phyloP scores from a whole-genome alignment of 2,888 invertebrate genomes.

The Baronia brevicornis region DNA sequence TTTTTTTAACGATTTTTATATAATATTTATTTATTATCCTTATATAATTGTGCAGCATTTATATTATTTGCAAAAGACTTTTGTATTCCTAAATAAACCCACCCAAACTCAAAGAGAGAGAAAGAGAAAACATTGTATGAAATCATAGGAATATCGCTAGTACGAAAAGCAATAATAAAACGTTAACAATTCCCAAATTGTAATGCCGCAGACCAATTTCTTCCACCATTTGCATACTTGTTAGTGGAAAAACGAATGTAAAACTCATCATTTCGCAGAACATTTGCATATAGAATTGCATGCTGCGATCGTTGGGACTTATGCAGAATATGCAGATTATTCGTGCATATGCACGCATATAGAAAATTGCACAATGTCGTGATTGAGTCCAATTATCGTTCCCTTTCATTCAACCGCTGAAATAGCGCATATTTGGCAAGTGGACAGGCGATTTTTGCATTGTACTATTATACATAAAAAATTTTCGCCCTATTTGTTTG shows the following conservation, averaged over 20 bases:
- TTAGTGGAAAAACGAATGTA: slow-evolving; percentile 13
- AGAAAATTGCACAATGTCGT: too few species aligned
- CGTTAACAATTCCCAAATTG: slow-evolving; percentile 8
- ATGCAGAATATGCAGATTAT: too few species aligned
- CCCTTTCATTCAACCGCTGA: too few species aligned
- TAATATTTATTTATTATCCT: not conserved
- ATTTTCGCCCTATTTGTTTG: too few species aligned
- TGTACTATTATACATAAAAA: too few species aligned
- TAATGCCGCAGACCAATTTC: slow-evolving; percentile 11
- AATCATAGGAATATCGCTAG: too few species aligned
- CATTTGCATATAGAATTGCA: slow-evolving; percentile 12
- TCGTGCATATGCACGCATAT: too few species aligned
- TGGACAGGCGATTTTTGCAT: too few species aligned
- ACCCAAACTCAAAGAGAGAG: slow-evolving; percentile 1
- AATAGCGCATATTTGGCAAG: too few species aligned
- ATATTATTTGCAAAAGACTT: slow-evolving; percentile 1
- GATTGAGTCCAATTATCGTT: too few species aligned
- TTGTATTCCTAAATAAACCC: too few species aligned
- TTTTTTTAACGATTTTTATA: not conserved
- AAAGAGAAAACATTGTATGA: slow-evolving; percentile 5
- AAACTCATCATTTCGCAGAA: slow-evolving; percentile 10
- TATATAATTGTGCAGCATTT: not conserved
- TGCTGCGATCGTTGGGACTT: not conserved
- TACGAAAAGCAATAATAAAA: slow-evolving; percentile 8
- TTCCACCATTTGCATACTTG: slow-evolving; percentile 14